Evolutionary conservation across 92 coral and sea anemone species (phyloP), one percentile per base, ranked within the genome.

Genomic region (Porites rus): DNA sequence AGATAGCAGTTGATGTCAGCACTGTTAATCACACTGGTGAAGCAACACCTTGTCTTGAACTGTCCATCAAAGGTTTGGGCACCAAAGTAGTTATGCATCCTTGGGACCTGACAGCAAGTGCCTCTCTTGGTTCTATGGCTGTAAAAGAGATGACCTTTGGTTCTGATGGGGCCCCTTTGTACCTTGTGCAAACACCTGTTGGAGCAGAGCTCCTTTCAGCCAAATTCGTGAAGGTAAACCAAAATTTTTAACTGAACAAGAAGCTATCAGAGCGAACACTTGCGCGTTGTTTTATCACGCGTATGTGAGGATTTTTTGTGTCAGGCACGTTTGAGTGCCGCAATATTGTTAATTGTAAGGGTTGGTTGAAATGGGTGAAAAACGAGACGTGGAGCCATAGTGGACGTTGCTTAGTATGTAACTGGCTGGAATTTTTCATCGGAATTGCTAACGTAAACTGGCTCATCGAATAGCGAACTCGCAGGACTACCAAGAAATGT

Each of bases 61-160:
- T 97, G 18, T 85, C 86, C 52, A 87, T 97, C 54, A 77, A 87
- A 24, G 85, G 89, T 69, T 93, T 97, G 60, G 98, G 97, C 17
- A 91, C 99, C 22, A 70, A 84, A 51, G 89, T 97, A 51, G 79
- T 90, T 1, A 92, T 95, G 94, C 99, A 92, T 67, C 95, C 92
- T 0, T 90, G 94, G 91, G 99, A 97, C 85, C 81, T 97, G 21
- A 54, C 83, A 46, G 96, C 89, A 46, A 85, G 84, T 43, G 99
- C 96, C 17, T 95, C 98, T 59, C 88, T 97, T 73, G 97, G 98
- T 7, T 94, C 96, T 10, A 72, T 97, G 56, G 92, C 93, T 17
- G 70, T 97, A 52, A 87, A 88, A 79, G 98, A 95, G 88, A 93
- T 95, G 99, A 93, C 87, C 21, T 82, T 66, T 90, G 99, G 99